These are phyloP conservation scores for Venturia canescens DNA, from an alignment of 1,140 invertebrate species.

Conservation along the genomic window DNA sequence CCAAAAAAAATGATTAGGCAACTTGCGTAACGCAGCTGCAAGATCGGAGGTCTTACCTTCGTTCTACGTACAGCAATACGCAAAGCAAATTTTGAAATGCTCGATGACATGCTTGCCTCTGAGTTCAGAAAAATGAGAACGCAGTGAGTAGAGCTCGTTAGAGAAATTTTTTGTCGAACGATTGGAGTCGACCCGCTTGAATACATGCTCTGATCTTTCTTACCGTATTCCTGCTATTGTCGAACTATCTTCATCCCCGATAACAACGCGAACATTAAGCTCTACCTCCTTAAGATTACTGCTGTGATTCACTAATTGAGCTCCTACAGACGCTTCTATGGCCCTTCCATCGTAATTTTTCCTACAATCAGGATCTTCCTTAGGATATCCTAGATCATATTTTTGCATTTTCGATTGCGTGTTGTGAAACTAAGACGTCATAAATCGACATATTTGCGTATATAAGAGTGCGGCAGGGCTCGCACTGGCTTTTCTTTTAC, in stretches of 20 bases:
- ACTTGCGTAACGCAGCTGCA: slow-evolving; percentile 12
- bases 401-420: slow-evolving; percentile 17
- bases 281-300: not conserved
- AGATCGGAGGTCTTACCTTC: not conserved
- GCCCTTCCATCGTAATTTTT: slow-evolving; percentile 5
- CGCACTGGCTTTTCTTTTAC: too few species aligned
- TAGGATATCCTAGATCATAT: slow-evolving; percentile 24
- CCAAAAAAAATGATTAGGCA: slow-evolving; percentile 10
- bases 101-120: not conserved
- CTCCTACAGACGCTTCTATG: not conserved
- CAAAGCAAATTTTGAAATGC: slow-evolving; percentile 26
- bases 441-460: too few species aligned
- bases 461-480: too few species aligned
- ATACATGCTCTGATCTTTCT: slow-evolving; percentile 14
- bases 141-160: not conserved
- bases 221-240: slow-evolving; percentile 32
- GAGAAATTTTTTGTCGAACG: slow-evolving; percentile 22
- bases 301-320: not conserved
- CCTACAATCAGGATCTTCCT: slow-evolving; percentile 5
- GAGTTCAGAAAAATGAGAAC: not conserved
- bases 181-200: slow-evolving; percentile 27
- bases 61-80: slow-evolving; percentile 14
- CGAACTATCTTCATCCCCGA: slow-evolving; percentile 34
- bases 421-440: too few species aligned
- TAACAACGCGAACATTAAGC: slow-evolving; percentile 1